These are phyloP conservation scores for Noctua janthina DNA, from an alignment of 2,888 invertebrate species.

Conservation along the genomic window DNA sequence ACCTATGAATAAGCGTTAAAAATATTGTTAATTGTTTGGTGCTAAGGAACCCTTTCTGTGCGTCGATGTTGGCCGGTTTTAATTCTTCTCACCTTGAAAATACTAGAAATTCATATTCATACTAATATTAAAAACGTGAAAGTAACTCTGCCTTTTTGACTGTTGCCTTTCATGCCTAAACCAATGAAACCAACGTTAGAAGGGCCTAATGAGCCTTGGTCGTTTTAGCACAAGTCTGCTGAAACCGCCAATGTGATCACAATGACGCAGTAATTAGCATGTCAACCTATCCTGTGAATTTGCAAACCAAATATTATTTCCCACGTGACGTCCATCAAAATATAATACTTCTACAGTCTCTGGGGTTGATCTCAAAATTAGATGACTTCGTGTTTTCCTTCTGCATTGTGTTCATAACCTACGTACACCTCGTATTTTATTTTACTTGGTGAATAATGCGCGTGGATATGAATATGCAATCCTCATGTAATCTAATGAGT, in stretches of 20 bases:
- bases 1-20: too few relatives aligned
- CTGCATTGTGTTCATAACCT: not conserved
- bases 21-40: not conserved
- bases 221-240: not conserved
- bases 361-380: not conserved
- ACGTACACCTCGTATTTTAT: not conserved
- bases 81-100: not conserved
- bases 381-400: not conserved
- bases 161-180: not conserved
- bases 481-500: conserved; percentile 15
- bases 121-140: not conserved
- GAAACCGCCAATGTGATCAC: not conserved
- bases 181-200: not conserved
- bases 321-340: not conserved
- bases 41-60: not conserved
- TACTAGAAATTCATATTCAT: not conserved
- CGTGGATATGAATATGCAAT: conserved; percentile 34
- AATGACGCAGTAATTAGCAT: not conserved
- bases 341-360: not conserved
- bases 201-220: not conserved
- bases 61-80: not conserved
- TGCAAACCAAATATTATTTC: not conserved
- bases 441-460: not conserved
- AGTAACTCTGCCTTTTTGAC: not conserved
- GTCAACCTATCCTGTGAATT: not conserved